Base-by-base conservation (phyloP, 2,888 invertebrate genomes). In the Trachelus tabidus region DNA sequence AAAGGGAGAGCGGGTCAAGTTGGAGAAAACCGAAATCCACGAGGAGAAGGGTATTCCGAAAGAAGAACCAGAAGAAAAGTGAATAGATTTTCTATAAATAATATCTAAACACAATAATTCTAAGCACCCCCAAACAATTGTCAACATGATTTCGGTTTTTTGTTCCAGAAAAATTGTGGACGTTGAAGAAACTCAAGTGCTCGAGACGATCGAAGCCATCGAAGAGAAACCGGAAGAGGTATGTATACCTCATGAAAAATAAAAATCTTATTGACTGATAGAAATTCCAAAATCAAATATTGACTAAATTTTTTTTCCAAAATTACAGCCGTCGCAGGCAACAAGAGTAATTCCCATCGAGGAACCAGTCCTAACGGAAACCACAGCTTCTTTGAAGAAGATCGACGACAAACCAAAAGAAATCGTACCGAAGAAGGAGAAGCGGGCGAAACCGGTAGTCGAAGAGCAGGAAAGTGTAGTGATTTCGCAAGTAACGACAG, bases 301-400 rank as follows among this genome's bases (percentile, higher is more conserved):
- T 75, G 3, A 34, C 69, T 73, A 31, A 9, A 75, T 69, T 73
- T 75, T 75, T 30, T 56, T 56, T 23, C 23, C 56, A 56, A 56
- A 23, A 56, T 83, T 81, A 35, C 81, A 92, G 91, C 85, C 88
- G 76, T 89, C 88, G 23, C 87, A 83, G 77, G 94, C 94, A 12
- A 92, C 93, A 86, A 92, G 93, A 34, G 90, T 93, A 71, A 88
- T 94, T 9, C 93, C 93, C 69, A 92, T 94, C 80, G 93, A 93
- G 83, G 94, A 94, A 82, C 92, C 94, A 71, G 91, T 95, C 23
- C 92, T 93, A 86, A 94, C 94, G 2, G 93, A 93, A 82, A 94
- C 94, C 75, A 92, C 93, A n/a, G 94, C 95, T 78, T 93, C 94
- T 1, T 92, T 94, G 82, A 95, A 94, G 87, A 94, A 94, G 85